Percentiles rank a stretch among this genome's conserved stretches.
These are phyloP conservation scores for Neodontobutis hainanensis DNA, from an alignment of 2,113 vertebrate species.

Conservation along the genomic window DNA sequence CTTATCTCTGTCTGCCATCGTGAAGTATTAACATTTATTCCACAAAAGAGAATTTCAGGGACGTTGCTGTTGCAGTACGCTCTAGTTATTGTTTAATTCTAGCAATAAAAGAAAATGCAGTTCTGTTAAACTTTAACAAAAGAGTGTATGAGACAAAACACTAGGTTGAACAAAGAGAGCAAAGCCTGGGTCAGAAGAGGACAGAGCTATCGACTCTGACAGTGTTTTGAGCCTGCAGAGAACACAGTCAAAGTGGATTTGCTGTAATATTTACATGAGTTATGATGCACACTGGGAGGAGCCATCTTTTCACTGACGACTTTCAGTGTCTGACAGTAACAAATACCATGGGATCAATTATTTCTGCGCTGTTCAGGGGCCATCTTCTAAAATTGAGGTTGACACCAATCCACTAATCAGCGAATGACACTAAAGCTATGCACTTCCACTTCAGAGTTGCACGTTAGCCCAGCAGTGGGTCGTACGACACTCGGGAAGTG, in stretches of 20 bases:
- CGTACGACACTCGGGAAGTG: conserved; percentile 11
- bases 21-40: conserved; percentile 24
- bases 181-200: conserved; percentile 25
- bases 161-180: neutral
- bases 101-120: neutral
- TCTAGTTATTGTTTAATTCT: neutral
- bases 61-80: conserved; percentile 6
- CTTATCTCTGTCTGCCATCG: conserved; percentile 14
- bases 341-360: conserved; percentile 21
- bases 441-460: conserved; percentile 29
- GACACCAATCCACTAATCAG: neutral
- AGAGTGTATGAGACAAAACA: neutral
- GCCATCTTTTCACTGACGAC: neutral
- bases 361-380: conserved; percentile 10
- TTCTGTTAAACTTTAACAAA: neutral
- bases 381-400: neutral
- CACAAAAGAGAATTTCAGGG: conserved; percentile 8
- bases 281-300: conserved; percentile 1
- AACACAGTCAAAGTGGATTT: conserved; percentile 36
- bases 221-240: conserved; percentile 5
- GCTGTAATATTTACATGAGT: conserved; percentile 46
- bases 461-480: conserved; percentile 38
- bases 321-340: neutral
- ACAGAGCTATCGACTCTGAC: conserved; percentile 14
- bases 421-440: neutral